These are phyloP conservation scores for Samia ricini DNA, from an alignment of 1,140 invertebrate species.

Conservation along the genomic window DNA sequence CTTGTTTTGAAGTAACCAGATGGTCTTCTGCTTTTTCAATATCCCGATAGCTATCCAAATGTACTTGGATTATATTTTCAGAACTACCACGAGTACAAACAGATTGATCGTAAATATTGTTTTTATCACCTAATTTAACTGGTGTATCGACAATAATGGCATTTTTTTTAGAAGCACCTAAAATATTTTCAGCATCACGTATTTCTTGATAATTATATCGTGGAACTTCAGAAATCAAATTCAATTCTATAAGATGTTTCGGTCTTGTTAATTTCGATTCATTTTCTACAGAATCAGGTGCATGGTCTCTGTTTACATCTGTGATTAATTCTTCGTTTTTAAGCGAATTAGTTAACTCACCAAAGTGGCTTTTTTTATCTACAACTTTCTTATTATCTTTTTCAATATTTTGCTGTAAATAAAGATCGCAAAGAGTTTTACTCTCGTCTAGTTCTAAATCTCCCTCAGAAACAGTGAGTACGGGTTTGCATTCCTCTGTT, in stretches of 20 bases:
- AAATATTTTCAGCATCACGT: constrained; percentile 24
- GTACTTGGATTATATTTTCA: too few relatives aligned
- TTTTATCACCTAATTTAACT: not conserved
- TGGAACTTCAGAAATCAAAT: constrained; percentile 14
- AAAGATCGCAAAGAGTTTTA: not conserved
- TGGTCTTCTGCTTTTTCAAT: too few relatives aligned
- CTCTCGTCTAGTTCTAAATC: not conserved
- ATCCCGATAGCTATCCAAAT: too few relatives aligned
- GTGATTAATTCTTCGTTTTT: not conserved
- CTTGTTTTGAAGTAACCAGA: too few relatives aligned
- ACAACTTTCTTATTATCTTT: not conserved
- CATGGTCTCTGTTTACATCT: not conserved
- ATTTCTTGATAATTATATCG: constrained; percentile 29
- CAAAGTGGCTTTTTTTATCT: not conserved
- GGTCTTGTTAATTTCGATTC: not conserved
- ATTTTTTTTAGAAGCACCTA: constrained; percentile 5
- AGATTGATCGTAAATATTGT: not conserved
- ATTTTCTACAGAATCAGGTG: not conserved
- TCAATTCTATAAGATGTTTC: not conserved
- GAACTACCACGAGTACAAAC: too few relatives aligned
- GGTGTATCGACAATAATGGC: not conserved
- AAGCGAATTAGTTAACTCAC: not conserved
- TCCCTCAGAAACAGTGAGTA: not conserved
- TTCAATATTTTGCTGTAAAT: too few relatives aligned
- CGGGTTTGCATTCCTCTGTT: not conserved